Evolutionary conservation across 2,888 invertebrate genomes (phyloP).

Genomic region (Tenthredo amoena): DNA sequence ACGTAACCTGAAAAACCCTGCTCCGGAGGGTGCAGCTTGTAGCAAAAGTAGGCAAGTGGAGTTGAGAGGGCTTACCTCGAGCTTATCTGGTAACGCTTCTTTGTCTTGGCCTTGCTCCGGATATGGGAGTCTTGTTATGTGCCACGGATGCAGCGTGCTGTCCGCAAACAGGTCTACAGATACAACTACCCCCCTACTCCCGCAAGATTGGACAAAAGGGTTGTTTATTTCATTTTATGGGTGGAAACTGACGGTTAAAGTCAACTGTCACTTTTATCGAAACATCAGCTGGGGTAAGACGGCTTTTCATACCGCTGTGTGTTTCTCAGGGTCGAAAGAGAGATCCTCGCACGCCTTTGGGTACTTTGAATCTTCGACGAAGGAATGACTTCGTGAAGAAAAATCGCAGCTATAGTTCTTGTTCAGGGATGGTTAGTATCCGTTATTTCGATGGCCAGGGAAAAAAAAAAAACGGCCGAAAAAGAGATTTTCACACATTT

Average conservation of each 20-base stretch:
- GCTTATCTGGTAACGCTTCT: slow-evolving; percentile 41
- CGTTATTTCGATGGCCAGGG: too few relatives aligned
- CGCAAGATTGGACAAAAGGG: neutral
- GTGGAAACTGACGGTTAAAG: neutral
- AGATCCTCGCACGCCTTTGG: neutral
- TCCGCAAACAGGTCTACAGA: slow-evolving; percentile 10
- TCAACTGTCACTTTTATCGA: neutral
- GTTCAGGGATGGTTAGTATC: too few relatives aligned
- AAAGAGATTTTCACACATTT: too few relatives aligned
- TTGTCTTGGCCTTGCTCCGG: slow-evolving; percentile 15
- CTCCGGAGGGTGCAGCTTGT: neutral
- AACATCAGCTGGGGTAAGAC: too few relatives aligned
- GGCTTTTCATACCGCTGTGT: too few relatives aligned
- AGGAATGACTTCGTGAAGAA: neutral
- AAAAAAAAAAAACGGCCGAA: too few relatives aligned
- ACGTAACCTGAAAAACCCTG: slow-evolving; percentile 38
- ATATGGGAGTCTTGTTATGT: slow-evolving; percentile 31
- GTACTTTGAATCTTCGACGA: neutral
- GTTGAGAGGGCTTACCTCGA: slow-evolving; percentile 33
- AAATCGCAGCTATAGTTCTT: neutral
- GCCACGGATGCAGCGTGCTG: neutral
- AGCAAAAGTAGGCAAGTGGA: slow-evolving; percentile 25
- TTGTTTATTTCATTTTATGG: neutral
- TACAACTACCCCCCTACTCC: neutral
- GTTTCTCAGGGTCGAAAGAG: neutral